These are phyloP conservation scores for Dicroscelio sp. DNA, from an alignment of 2,888 invertebrate species.

Conservation along the genomic window DNA sequence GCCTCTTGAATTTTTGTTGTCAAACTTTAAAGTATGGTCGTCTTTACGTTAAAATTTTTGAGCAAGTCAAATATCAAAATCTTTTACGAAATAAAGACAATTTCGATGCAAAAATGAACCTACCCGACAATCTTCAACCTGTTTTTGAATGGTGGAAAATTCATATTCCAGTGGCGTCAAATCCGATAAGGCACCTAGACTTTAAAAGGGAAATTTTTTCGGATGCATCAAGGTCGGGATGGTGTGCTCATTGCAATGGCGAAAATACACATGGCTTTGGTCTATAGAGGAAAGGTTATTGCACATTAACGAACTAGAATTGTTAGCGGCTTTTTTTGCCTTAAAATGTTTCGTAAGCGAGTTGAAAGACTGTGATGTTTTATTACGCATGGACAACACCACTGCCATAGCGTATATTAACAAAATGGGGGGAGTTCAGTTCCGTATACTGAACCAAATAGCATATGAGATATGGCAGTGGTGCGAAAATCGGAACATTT, in stretches of 20 bases:
- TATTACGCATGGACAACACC: constrained; percentile 53
- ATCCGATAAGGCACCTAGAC: neutral
- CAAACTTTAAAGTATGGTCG: constrained; percentile 62
- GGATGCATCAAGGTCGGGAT: neutral
- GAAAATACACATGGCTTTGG: neutral
- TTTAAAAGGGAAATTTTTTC: neutral
- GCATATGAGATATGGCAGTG: neutral
- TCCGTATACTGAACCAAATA: neutral
- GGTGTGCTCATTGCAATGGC: neutral
- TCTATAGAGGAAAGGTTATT: neutral
- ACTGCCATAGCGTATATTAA: constrained; percentile 35
- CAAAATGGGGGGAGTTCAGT: constrained; percentile 18
- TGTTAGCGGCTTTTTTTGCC: neutral
- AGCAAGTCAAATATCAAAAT: constrained; percentile 59
- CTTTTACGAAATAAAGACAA: constrained; percentile 46
- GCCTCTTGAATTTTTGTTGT: constrained; percentile 52
- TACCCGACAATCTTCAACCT: neutral
- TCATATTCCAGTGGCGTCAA: neutral
- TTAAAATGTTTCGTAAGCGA: neutral
- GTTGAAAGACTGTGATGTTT: neutral
- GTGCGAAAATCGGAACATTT: neutral
- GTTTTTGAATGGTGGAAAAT: neutral
- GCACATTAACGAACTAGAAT: neutral
- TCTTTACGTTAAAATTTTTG: constrained; percentile 60
- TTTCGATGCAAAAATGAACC: constrained; percentile 41